Evolutionary conservation across 2,113 vertebrate genomes (phyloP).

Genomic region (Craseonycteris thonglongyai): DNA sequence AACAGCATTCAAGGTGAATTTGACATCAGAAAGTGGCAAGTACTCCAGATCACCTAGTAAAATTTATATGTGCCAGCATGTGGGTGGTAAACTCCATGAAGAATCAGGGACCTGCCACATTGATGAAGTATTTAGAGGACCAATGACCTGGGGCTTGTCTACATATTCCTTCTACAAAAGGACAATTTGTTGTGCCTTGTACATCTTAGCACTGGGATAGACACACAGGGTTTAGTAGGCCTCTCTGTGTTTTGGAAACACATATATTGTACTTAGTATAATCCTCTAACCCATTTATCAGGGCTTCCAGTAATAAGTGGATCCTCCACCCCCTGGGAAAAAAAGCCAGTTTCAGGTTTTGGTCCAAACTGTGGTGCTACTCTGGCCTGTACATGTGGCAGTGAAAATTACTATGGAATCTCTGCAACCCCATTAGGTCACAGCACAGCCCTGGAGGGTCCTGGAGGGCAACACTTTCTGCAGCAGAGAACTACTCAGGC

Average conservation of each 20-base stretch:
- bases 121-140: background rate
- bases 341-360: background rate
- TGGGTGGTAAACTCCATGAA: background rate
- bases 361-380: background rate
- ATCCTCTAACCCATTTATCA: background rate
- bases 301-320: background rate
- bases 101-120: background rate
- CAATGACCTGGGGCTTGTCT: background rate
- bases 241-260: background rate
- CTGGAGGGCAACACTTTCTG: background rate
- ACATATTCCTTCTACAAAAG: background rate
- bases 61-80: background rate
- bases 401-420: background rate
- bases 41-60: background rate
- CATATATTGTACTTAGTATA: background rate
- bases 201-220: background rate
- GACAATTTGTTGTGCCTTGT: background rate
- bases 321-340: background rate
- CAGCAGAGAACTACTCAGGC: background rate
- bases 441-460: background rate
- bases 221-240: background rate
- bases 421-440: background rate
- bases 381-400: background rate
- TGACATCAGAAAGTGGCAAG: background rate
- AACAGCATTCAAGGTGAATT: no score